Conservation (phyloP, 2,113 vertebrate genomes). For the Zosterops hypoxanthus region DNA sequence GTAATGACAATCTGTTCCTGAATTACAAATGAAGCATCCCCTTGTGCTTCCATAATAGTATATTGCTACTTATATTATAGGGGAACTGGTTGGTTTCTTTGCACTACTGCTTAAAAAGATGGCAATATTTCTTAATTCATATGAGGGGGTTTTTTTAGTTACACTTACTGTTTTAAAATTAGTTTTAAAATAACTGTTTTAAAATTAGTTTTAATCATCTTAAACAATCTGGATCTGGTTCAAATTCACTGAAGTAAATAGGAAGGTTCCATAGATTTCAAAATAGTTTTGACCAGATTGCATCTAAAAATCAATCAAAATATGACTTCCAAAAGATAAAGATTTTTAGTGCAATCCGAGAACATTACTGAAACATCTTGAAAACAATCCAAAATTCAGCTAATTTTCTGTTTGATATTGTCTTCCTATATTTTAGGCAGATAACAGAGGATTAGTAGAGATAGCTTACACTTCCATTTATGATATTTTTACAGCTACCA, state of each 20-base stretch:
- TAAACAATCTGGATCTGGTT: not conserved
- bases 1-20: not conserved
- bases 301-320: not conserved
- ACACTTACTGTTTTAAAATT: not conserved
- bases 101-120: not conserved
- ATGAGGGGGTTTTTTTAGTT: not conserved
- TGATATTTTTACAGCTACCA: not conserved
- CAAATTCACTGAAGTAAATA: not conserved
- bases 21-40: not conserved
- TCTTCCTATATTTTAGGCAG: not conserved
- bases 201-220: not conserved
- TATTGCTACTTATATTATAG: not conserved
- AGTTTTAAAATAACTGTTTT: too few species aligned
- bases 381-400: not conserved
- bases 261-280: not conserved
- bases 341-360: not conserved
- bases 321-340: not conserved
- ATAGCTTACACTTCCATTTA: not conserved
- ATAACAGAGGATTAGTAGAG: not conserved
- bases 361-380: not conserved
- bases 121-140: not conserved
- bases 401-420: not conserved
- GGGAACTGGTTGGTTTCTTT: not conserved
- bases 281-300: not conserved
- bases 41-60: not conserved